phyloP scores from a whole-genome alignment of 2,113 vertebrate species.

The Pyxicephalus adspersus region DNA sequence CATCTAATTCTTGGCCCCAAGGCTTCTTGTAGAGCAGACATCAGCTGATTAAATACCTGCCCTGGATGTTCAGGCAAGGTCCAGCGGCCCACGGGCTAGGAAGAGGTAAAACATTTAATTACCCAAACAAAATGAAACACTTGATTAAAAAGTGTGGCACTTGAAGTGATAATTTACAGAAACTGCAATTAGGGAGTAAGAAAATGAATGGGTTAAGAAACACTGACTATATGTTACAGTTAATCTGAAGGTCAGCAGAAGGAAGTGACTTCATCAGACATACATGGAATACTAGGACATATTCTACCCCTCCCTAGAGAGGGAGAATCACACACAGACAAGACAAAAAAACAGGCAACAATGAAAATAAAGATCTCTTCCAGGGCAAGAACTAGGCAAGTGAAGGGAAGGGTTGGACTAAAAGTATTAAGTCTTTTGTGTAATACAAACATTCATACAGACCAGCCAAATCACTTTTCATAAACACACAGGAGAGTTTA shows the following conservation, averaged over 20 bases:
- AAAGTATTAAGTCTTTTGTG: too few relatives aligned
- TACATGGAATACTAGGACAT: slow-evolving; percentile 21
- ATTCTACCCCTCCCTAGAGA: neutral
- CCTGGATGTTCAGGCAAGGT: neutral
- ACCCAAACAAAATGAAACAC: neutral
- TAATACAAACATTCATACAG: too few relatives aligned
- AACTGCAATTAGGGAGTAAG: neutral
- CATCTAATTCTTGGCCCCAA: neutral
- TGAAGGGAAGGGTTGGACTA: too few relatives aligned
- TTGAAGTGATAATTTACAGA: neutral
- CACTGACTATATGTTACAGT: neutral
- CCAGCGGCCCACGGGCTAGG: neutral
- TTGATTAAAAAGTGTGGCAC: neutral
- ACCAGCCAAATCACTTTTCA: too few relatives aligned
- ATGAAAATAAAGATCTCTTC: too few relatives aligned
- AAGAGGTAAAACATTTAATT: neutral
- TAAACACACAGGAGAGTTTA: too few relatives aligned
- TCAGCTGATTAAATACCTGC: neutral
- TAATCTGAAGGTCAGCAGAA: neutral
- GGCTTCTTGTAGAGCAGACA: neutral
- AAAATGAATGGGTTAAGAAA: neutral
- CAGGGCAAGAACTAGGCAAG: too few relatives aligned
- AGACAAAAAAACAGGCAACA: neutral
- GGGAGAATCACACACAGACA: neutral
- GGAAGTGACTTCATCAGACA: slow-evolving; percentile 9